These are phyloP conservation scores for Hiodon tergisus DNA, from an alignment of 2,113 vertebrate genomes.

Conservation along the genomic window DNA sequence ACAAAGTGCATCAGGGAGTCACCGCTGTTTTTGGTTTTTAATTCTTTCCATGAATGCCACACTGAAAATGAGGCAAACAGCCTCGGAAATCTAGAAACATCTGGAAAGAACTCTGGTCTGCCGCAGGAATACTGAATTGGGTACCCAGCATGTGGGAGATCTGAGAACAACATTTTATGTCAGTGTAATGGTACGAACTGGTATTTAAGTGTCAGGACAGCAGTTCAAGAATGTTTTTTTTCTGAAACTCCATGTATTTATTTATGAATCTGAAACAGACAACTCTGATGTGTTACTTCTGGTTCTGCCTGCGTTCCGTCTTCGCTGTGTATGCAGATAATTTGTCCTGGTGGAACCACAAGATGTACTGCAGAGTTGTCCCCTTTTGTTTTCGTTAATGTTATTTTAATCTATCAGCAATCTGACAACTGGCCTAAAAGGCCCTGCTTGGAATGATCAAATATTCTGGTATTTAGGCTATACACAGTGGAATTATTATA, in stretches of 20 bases:
- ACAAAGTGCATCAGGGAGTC: too few species aligned
- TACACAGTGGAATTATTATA: slow-evolving; percentile 11
- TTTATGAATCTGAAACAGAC: not conserved
- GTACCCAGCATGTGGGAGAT: not conserved
- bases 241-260: not conserved
- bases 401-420: not conserved
- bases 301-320: not conserved
- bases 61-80: too few species aligned
- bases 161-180: slow-evolving; percentile 4
- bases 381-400: not conserved
- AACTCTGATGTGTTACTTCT: not conserved
- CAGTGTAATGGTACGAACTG: not conserved
- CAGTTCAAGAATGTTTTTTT: not conserved
- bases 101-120: too few species aligned
- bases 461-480: slow-evolving; percentile 10
- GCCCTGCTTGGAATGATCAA: not conserved
- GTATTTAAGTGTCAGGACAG: not conserved
- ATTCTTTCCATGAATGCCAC: too few species aligned
- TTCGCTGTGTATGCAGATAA: not conserved
- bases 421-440: not conserved
- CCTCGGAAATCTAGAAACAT: too few species aligned
- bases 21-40: too few species aligned
- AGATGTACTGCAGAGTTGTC: not conserved
- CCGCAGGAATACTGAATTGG: too few species aligned
- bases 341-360: not conserved